Percentiles rank a stretch among this genome's conserved stretches.
phyloP scores from a whole-genome alignment of 2,113 vertebrate species.

The Psilopogon haemacephalus region DNA sequence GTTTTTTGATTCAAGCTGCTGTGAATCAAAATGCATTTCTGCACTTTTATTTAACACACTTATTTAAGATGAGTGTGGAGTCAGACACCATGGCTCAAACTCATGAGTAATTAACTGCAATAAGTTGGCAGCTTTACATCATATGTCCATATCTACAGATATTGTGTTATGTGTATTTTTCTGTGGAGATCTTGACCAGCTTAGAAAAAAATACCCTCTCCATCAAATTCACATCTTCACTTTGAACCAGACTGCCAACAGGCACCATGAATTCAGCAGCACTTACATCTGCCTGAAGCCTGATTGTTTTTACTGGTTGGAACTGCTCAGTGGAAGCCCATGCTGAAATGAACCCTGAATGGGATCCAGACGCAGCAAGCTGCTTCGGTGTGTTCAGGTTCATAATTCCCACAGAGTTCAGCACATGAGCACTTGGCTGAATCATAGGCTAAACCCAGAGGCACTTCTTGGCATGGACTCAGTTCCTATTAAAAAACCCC shows the following conservation, averaged over 20 bases:
- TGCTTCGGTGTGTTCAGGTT: background rate
- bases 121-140: background rate
- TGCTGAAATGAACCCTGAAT: background rate
- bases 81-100: background rate
- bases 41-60: background rate
- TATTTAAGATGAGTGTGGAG: background rate
- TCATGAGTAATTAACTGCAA: background rate
- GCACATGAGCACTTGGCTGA: background rate
- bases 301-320: background rate
- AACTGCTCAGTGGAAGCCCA: background rate
- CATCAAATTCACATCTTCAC: background rate
- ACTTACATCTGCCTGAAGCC: background rate
- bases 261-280: background rate
- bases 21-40: background rate
- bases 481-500: background rate
- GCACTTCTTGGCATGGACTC: background rate
- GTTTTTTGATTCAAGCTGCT: background rate
- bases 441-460: background rate
- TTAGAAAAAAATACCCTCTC: background rate
- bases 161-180: background rate
- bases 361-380: background rate
- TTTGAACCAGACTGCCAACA: background rate
- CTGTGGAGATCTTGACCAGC: background rate
- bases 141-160: rapidly evolving
- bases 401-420: background rate